Evolutionary conservation across 1,140 invertebrate species (phyloP), one percentile per base, ranked within the genome.

Genomic region (Trypoxylus dichotomus): DNA sequence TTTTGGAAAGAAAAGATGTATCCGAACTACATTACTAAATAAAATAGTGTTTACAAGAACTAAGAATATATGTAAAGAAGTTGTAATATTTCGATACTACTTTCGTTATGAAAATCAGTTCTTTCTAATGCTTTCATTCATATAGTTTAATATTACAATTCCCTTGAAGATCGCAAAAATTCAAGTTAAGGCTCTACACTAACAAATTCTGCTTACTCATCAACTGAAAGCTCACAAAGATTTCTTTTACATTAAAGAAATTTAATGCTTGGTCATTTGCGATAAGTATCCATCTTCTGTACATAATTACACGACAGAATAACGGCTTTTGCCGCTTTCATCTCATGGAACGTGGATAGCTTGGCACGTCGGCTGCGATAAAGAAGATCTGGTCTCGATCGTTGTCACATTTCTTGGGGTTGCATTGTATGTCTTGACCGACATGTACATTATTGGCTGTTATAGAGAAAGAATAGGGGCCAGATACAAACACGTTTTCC

Each of bases 261-360:
- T 68, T 58, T 68, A 68, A 68, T 68, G 60, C 60, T 68, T 29
- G 60, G 60, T 68, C 60, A 68, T 68, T 68, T 68, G 60, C 60
- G 60, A 68, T 68, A 68, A 68, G 60, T 68, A 68, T 68, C 60
- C 60, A 27, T 68, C 21, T 68, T 68, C 24, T 21, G 21, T 68
- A 24, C 60, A 68, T 24, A 68, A 68, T 68, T 68, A 68, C 60
- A 68, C 27, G 60, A 68, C 60, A 68, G 24, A 68, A 27, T 68
- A 68, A 68, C 60, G 24, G 60, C 60, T 27, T 58, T 68, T 68
- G 60, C 60, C 60, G 60, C 60, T 68, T 68, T 68, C 60, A 68
- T 68, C 60, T 68, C 11, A 27, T 24, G 13, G 15, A 15, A 27
- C 3, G 24, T 25, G 21, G 11, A 24, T 68, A 29, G 21, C 60